Conservation (phyloP, 1,140 invertebrate genomes). For the Acromyrmex charruanus region DNA sequence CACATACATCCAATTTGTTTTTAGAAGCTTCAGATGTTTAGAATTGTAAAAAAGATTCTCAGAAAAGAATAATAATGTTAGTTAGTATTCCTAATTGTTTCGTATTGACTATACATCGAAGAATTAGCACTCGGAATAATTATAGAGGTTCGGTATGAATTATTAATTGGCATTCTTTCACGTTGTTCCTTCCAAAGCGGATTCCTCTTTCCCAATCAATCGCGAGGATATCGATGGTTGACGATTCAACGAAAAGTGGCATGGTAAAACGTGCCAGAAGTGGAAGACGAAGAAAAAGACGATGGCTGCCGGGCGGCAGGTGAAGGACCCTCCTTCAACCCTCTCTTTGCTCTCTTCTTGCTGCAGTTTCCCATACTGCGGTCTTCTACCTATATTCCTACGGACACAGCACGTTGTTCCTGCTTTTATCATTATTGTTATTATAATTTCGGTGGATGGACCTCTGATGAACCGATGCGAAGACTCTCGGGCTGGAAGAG, state of each 20-base stretch:
- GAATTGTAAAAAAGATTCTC: not conserved
- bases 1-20: not conserved
- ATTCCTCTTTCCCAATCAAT: conserved; percentile 50
- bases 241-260: conserved; percentile 60
- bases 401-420: conserved; percentile 63
- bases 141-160: conserved; percentile 17
- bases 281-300: conserved; percentile 49
- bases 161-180: conserved; percentile 40
- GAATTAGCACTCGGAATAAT: conserved; percentile 42
- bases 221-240: conserved; percentile 61
- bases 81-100: not conserved
- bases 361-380: conserved; percentile 55
- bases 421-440: conserved; percentile 78
- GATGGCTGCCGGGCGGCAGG: conserved; percentile 72
- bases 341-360: not conserved
- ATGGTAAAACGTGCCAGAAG: conserved; percentile 21
- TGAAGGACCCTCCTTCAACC: conserved; percentile 48
- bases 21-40: not conserved
- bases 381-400: conserved; percentile 37
- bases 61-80: not conserved
- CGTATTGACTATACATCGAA: not conserved
- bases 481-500: conserved; percentile 30
- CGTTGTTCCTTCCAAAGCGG: not conserved
- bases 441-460: conserved; percentile 74
- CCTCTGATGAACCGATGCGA: conserved; percentile 73